phyloP scores from a whole-genome alignment of 2,797 vertebrate species.

The Chaetophractus vellerosus region DNA sequence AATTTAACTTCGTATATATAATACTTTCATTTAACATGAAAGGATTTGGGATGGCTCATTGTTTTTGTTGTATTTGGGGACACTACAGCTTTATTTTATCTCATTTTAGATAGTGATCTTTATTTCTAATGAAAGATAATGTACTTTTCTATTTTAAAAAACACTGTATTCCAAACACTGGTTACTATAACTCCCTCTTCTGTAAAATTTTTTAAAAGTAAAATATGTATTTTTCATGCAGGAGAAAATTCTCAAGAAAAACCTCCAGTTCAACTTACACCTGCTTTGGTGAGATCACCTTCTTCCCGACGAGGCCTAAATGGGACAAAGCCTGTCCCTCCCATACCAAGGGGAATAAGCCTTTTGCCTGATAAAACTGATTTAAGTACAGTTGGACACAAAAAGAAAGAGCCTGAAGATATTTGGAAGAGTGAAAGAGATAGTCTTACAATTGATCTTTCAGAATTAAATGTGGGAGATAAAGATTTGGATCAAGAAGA shows the following conservation, averaged over 20 bases:
- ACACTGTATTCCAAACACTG: neutral
- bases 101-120: slow-evolving; percentile 59
- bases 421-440: slow-evolving; percentile 78
- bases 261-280: slow-evolving; percentile 90
- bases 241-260: slow-evolving; percentile 89
- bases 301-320: slow-evolving; percentile 90
- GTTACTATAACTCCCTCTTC: neutral
- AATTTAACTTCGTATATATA: slow-evolving; percentile 16
- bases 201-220: slow-evolving; percentile 40
- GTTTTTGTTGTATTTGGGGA: slow-evolving; percentile 51
- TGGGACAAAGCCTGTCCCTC: slow-evolving; percentile 89
- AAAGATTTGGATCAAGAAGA: slow-evolving; percentile 95
- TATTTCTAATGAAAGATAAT: slow-evolving; percentile 61
- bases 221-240: slow-evolving; percentile 81
- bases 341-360: slow-evolving; percentile 90
- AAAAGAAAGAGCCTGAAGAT: slow-evolving; percentile 80
- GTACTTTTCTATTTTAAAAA: slow-evolving; percentile 63
- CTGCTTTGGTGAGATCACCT: slow-evolving; percentile 91
- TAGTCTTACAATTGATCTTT: slow-evolving; percentile 87
- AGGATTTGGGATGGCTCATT: neutral
- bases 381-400: slow-evolving; percentile 77
- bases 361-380: slow-evolving; percentile 89
- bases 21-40: slow-evolving; percentile 44
- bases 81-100: slow-evolving; percentile 21
- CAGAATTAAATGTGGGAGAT: slow-evolving; percentile 88